A percentile compares a stretch with the other conserved stretches of the same genome.
Evolutionary conservation across 2,113 vertebrate genomes (phyloP).

Genomic region (Tympanuchus pallidicinctus): DNA sequence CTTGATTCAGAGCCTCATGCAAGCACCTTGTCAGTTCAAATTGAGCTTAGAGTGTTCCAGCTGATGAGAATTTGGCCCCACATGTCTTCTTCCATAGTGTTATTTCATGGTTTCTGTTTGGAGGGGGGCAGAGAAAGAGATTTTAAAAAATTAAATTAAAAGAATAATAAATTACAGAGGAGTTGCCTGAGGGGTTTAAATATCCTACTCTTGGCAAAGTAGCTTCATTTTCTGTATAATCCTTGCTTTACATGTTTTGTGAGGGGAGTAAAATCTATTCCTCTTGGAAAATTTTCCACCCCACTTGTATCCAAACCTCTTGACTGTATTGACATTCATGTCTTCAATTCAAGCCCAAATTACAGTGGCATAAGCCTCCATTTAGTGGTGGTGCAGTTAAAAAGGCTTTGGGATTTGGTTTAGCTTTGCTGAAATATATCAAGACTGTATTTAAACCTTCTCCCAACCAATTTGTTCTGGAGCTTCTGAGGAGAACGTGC

Average conservation of each 20-base stretch:
- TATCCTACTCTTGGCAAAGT: constrained; percentile 24
- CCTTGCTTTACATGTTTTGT: constrained; percentile 28
- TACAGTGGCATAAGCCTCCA: constrained; percentile 49
- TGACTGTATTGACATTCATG: constrained; percentile 56
- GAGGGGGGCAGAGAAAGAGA: constrained; percentile 5
- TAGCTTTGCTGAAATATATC: constrained; percentile 21
- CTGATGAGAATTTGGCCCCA: neutral
- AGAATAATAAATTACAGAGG: constrained; percentile 41
- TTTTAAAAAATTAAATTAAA: constrained; percentile 57
- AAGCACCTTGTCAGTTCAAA: neutral
- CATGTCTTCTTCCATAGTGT: neutral
- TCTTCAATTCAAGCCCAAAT: constrained; percentile 61
- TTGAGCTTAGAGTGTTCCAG: neutral
- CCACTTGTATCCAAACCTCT: constrained; percentile 52
- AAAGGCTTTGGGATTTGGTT: constrained; percentile 56
- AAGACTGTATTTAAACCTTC: neutral
- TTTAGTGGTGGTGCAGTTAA: constrained; percentile 38
- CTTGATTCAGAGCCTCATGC: neutral
- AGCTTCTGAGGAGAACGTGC: neutral
- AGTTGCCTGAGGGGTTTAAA: constrained; percentile 18
- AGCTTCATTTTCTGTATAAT: constrained; percentile 44
- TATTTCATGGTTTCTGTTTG: constrained; percentile 8
- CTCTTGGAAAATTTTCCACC: constrained; percentile 48
- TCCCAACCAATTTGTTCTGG: constrained; percentile 16
- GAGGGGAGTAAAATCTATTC: constrained; percentile 61